Percentiles rank a stretch among this genome's conserved stretches.
These are phyloP conservation scores for Lota lota DNA, from an alignment of 2,113 vertebrate genomes.

Conservation along the genomic window DNA sequence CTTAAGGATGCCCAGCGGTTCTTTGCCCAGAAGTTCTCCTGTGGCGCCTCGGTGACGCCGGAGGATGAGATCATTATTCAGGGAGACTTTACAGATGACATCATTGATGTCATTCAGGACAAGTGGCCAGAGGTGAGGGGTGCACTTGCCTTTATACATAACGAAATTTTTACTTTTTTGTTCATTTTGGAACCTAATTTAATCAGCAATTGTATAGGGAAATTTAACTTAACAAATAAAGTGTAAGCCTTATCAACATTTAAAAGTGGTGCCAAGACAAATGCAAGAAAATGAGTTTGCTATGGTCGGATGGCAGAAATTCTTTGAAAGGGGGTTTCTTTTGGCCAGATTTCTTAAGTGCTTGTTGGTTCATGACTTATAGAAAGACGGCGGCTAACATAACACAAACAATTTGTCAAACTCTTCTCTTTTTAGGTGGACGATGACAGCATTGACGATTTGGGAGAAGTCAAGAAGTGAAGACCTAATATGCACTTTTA, in stretches of 20 bases:
- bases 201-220: no score
- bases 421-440: conserved; percentile 79
- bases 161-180: not conserved
- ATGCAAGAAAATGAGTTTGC: no score
- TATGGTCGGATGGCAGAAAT: no score
- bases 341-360: no score
- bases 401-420: no score
- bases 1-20: conserved; percentile 99
- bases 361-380: no score
- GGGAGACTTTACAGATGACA: conserved; percentile 99
- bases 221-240: no score
- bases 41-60: conserved; percentile 95
- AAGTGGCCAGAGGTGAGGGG: conserved; percentile 94
- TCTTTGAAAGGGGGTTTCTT: no score
- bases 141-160: not conserved
- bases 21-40: conserved; percentile 99
- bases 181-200: not conserved
- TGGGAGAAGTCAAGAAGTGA: conserved; percentile 99
- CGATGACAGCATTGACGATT: conserved; percentile 97
- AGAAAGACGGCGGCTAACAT: no score
- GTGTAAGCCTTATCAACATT: no score
- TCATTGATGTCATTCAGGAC: conserved; percentile 97
- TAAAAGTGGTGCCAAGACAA: no score
- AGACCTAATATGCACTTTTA: conserved; percentile 81
- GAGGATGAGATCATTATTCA: conserved; percentile 99